A percentile compares a stretch with the other conserved stretches of the same genome.
Conservation (phyloP, 2,113 vertebrate genomes). For the Alosa alosa region DNA sequence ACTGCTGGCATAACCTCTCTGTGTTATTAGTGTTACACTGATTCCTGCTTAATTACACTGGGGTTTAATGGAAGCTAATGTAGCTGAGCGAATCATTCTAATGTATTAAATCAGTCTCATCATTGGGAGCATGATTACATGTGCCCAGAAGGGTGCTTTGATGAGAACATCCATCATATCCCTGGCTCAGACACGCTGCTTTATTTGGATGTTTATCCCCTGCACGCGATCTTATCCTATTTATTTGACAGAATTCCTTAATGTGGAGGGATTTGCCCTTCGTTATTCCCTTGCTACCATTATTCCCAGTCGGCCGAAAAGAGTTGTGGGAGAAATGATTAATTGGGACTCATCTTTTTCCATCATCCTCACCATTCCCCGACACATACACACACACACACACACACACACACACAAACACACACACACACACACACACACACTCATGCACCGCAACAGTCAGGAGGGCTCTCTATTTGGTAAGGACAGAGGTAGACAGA, state of each 20-base stretch:
- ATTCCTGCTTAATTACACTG: slow-evolving; percentile 26
- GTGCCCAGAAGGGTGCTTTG: neutral
- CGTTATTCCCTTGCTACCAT: neutral
- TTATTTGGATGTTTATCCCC: slow-evolving; percentile 22
- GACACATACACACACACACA: slow-evolving; percentile 10
- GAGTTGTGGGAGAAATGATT: neutral
- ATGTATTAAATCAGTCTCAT: slow-evolving; percentile 30
- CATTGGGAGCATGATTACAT: slow-evolving; percentile 29
- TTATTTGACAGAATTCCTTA: neutral
- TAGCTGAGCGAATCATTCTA: slow-evolving; percentile 26
- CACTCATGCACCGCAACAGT: slow-evolving; percentile 1
- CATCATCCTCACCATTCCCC: neutral
- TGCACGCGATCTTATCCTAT: neutral
- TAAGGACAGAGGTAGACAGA: slow-evolving; percentile 30
- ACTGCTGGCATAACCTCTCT: slow-evolving; percentile 6
- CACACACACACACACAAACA: slow-evolving; percentile 33
- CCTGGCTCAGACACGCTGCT: slow-evolving; percentile 12
- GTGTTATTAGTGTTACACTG: slow-evolving; percentile 35
- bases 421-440: slow-evolving; percentile 18
- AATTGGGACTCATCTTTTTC: neutral
- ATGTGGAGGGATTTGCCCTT: neutral
- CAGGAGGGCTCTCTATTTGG: slow-evolving; percentile 1
- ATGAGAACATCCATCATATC: neutral
- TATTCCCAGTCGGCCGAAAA: neutral
- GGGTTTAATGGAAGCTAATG: slow-evolving; percentile 29